Conservation (phyloP, 2,888 invertebrate genomes). For the Micropterix aruncella region DNA sequence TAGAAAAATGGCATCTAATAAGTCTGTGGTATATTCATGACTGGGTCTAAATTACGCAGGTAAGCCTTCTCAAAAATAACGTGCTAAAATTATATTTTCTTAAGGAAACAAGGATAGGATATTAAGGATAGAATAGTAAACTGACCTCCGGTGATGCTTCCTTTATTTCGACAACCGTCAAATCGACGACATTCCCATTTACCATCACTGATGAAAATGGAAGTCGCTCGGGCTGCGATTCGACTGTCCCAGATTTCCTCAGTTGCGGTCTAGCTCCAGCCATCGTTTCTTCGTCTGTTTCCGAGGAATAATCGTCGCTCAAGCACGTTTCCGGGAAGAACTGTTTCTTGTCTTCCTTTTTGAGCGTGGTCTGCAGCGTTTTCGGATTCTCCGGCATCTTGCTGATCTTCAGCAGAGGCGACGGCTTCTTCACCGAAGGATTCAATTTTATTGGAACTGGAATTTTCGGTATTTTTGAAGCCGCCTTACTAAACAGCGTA, state of each 20-base stretch:
- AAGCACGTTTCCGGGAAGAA: constrained; percentile 47
- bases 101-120: not conserved
- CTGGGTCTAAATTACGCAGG: too few species aligned
- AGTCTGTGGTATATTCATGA: too few species aligned
- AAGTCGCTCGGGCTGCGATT: constrained; percentile 21
- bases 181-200: constrained; percentile 32
- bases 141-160: constrained; percentile 43
- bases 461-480: constrained; percentile 10
- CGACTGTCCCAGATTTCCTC: constrained; percentile 2
- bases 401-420: constrained; percentile 11
- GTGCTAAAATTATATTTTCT: constrained; percentile 1
- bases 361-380: constrained; percentile 8
- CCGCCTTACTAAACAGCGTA: constrained; percentile 23
- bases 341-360: constrained; percentile 20
- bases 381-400: constrained; percentile 11
- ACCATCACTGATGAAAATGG: constrained; percentile 30
- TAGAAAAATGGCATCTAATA: too few species aligned
- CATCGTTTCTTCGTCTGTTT: constrained; percentile 22
- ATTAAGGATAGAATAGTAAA: constrained; percentile 3
- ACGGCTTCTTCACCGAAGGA: constrained; percentile 15
- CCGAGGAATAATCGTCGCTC: constrained; percentile 47
- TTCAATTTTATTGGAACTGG: constrained; percentile 11
- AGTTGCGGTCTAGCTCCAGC: constrained; percentile 18
- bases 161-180: constrained; percentile 27
- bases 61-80: too few species aligned